Conservation (phyloP, 2,888 invertebrate species). For the Mechanitis messenoides region DNA sequence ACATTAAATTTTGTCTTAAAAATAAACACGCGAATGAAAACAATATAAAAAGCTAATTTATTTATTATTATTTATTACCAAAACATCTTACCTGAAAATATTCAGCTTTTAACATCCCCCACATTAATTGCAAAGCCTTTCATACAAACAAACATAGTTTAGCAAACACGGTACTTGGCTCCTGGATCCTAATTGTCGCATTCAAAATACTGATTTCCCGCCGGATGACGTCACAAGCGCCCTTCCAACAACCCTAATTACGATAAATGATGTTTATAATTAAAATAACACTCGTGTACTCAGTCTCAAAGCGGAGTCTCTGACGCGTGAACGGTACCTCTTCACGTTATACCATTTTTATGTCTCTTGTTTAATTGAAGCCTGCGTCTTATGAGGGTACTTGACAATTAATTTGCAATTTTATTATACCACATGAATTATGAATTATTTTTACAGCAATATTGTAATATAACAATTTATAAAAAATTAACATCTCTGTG, state of each 20-base stretch:
- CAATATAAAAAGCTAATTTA: too few relatives aligned
- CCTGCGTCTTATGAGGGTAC: constrained; percentile 19
- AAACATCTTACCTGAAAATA: background rate
- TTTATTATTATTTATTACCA: too few relatives aligned
- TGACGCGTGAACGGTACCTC: constrained; percentile 57
- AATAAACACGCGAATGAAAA: too few relatives aligned
- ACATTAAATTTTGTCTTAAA: too few relatives aligned
- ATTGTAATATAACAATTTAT: too few relatives aligned
- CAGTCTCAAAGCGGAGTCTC: constrained; percentile 60
- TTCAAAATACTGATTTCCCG: constrained; percentile 61
- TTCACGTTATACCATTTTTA: constrained; percentile 52
- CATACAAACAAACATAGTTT: constrained; percentile 54
- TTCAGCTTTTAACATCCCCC: constrained; percentile 18
- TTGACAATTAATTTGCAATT: constrained; percentile 11
- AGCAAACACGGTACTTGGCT: constrained; percentile 48
- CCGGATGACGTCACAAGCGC: constrained; percentile 55
- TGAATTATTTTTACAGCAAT: too few relatives aligned
- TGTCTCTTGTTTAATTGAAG: constrained; percentile 32
- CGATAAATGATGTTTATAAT: constrained; percentile 75
- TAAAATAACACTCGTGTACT: constrained; percentile 68
- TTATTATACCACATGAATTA: too few relatives aligned
- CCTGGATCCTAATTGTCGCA: constrained; percentile 67
- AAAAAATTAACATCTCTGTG: too few relatives aligned
- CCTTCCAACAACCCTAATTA: constrained; percentile 67
- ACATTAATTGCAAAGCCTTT: constrained; percentile 48